A percentile compares a stretch with the other conserved stretches of the same genome.
These are phyloP conservation scores for Salvelinus sp. DNA, from an alignment of 2,113 vertebrate genomes.

Conservation along the genomic window DNA sequence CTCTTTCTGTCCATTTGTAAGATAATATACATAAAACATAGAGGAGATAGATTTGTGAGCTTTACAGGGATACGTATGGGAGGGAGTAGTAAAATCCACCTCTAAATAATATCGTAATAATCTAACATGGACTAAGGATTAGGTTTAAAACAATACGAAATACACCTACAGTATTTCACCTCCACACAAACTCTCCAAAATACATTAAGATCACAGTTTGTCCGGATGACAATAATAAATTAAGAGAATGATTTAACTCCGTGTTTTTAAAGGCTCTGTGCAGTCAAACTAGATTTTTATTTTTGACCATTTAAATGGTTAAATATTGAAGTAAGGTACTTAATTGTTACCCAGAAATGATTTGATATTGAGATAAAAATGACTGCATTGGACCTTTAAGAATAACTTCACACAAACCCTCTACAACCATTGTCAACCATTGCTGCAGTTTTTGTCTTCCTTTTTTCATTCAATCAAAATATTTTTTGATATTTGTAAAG, in stretches of 20 bases:
- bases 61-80: conserved; percentile 52
- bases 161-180: conserved; percentile 57
- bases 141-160: conserved; percentile 67
- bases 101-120: conserved; percentile 50
- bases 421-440: not conserved
- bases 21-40: conserved; percentile 63
- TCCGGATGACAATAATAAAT: conserved; percentile 62
- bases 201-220: conserved; percentile 68
- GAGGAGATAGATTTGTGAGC: conserved; percentile 70
- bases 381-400: too few relatives aligned
- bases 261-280: not conserved
- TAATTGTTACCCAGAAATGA: too few relatives aligned
- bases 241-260: conserved; percentile 20
- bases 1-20: conserved; percentile 36
- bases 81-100: conserved; percentile 39
- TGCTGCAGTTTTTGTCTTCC: not conserved
- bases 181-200: conserved; percentile 34
- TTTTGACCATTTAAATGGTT: too few relatives aligned
- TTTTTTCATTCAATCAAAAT: not conserved
- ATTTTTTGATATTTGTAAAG: too few relatives aligned
- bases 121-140: conserved; percentile 58
- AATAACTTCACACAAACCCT: not conserved
- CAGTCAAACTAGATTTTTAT: too few relatives aligned
- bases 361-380: too few relatives aligned
- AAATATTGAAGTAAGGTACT: too few relatives aligned